phyloP scores from a whole-genome alignment of 1,140 invertebrate species.

The Dendroctonus valens region DNA sequence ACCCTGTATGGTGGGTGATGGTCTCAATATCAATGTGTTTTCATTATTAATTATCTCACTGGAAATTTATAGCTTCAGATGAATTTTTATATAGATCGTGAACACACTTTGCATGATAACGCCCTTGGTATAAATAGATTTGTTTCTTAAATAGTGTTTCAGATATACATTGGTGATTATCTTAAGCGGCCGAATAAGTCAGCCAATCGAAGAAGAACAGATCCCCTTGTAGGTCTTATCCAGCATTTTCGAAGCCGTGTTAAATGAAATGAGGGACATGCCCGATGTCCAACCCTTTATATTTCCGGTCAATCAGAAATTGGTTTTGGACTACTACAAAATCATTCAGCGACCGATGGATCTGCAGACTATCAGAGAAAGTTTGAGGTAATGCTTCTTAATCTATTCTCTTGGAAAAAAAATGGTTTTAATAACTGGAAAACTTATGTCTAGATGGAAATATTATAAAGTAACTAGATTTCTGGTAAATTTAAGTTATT shows the following conservation, averaged over 20 bases:
- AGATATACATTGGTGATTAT: conserved; percentile 89
- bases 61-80: too few species aligned
- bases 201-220: conserved; percentile 90
- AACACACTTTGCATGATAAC: too few species aligned
- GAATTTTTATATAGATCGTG: too few species aligned
- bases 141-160: conserved; percentile 49
- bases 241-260: conserved; percentile 86
- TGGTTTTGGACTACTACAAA: conserved; percentile 91
- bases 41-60: too few species aligned
- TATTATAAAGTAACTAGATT: neutral
- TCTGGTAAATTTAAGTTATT: conserved; percentile 1
- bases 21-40: too few species aligned
- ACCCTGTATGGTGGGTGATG: too few species aligned
- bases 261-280: conserved; percentile 91
- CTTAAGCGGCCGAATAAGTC: conserved; percentile 83
- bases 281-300: conserved; percentile 92
- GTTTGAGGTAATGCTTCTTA: conserved; percentile 71
- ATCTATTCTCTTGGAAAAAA: too few species aligned
- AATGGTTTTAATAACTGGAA: neutral
- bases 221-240: conserved; percentile 95
- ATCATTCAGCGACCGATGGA: conserved; percentile 95
- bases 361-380: conserved; percentile 93
- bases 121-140: neutral
- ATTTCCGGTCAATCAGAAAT: conserved; percentile 91
- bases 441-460: too few species aligned